These are phyloP conservation scores for Hemistola chrysoprasaria DNA, from an alignment of 2,888 invertebrate species.

Conservation along the genomic window DNA sequence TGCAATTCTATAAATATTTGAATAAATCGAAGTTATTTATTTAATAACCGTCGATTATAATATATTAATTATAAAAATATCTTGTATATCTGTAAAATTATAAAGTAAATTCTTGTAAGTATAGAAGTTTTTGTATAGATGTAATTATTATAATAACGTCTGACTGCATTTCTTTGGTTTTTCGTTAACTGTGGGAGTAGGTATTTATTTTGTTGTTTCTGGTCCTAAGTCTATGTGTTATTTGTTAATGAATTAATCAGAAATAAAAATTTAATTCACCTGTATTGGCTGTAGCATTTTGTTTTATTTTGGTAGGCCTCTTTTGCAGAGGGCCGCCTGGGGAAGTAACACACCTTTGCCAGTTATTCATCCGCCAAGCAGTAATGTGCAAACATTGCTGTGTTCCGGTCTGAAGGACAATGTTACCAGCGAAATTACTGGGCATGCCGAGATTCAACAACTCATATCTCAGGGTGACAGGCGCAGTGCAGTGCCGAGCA, in stretches of 20 bases:
- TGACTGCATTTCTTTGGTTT: conserved; percentile 59
- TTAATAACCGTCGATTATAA: conserved; percentile 18
- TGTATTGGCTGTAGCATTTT: conserved; percentile 54
- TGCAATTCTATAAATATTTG: conserved; percentile 47
- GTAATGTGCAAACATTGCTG: too few species aligned
- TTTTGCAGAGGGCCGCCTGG: too few species aligned
- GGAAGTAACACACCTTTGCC: too few species aligned
- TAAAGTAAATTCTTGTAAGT: conserved; percentile 39
- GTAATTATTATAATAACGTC: conserved; percentile 30
- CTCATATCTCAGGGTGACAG: too few species aligned
- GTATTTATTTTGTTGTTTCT: conserved; percentile 80
- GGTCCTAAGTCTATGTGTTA: conserved; percentile 77
- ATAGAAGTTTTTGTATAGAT: conserved; percentile 49
- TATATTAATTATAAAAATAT: conserved; percentile 33
- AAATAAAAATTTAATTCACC: conserved; percentile 72
- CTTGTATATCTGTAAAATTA: conserved; percentile 58
- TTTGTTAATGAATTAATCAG: conserved; percentile 75
- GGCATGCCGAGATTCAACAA: too few species aligned
- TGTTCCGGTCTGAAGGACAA: too few species aligned
- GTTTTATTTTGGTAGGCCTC: conserved; percentile 53
- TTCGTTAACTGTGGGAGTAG: conserved; percentile 69
- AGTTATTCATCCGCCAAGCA: too few species aligned
- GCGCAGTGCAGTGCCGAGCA: too few species aligned
- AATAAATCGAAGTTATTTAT: conserved; percentile 26
- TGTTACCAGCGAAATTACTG: too few species aligned